Base-by-base conservation (phyloP, 2,888 invertebrate genomes). In the Cryptocephalus moraei region DNA sequence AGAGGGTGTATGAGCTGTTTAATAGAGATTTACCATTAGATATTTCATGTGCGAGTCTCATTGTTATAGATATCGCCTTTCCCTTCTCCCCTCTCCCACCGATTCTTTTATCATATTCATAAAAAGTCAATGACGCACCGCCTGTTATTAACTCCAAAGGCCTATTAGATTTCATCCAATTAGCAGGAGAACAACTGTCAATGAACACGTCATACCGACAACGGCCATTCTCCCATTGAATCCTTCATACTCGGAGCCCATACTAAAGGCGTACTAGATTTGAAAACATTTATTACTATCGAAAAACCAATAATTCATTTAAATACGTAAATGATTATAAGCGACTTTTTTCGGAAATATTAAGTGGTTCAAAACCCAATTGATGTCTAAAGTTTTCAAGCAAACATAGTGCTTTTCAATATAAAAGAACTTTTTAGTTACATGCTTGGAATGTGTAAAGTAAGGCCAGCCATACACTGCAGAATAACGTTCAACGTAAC, bases 1-100 rank as follows among this genome's bases (percentile, higher is more conserved):
- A 36, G 36, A 12, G 36, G 54, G 53, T 54, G 56, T 56, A 56
- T 53, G 57, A 50, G 54, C 52, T 55, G 53, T 58, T 59, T 58
- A 62, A 62, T 61, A 61, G 61, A 62, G 62, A 62, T 62, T 60
- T 59, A 53, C 55, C 57, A 59, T 60, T 59, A 62, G 62, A 62
- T 62, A 61, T 62, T 57, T 59, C 57, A 56, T 59, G 56, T 54
- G 59, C 56, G 54, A 49, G 56, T 59, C 60, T 59, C 62, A 60
- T 59, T 60, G 58, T 61, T 61, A 52, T 51, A 52, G 56, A 57
- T 60, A 55, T 38, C 41, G 39, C 41, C 41, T 34, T 46, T 46
- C 11, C 43, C 45, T 38, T 44, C 43, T 44, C 41, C 45, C 40
- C 36, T 36, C 12, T 36, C 32, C 49, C 46, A 36, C 40, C 54